Base-by-base conservation (phyloP, 2,888 invertebrate genomes). In the Leucophora obtusa region DNA sequence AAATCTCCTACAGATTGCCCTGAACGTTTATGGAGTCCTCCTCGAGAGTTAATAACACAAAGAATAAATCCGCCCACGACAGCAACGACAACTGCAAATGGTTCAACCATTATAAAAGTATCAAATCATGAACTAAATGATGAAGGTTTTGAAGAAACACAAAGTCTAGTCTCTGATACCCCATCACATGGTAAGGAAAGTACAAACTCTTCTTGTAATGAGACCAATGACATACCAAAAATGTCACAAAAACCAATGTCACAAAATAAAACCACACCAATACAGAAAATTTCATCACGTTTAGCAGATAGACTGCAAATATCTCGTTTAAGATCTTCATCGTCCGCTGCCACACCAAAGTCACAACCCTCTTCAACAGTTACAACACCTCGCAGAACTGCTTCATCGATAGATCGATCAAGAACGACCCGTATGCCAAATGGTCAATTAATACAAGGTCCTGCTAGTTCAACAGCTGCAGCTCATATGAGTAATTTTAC, bases 101-200 rank as follows among this genome's bases (percentile, higher is more conserved):
- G 76, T 35, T 28, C 79, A n/a, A 84, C 84, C 11, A 75, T 86
- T 18, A 84, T 84, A 15, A 89, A 89, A 80, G 82, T 87, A 7
- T 85, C 88, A 0, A 88, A 89, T 76, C 89, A 88, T 72, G 96
- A 96, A 85, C 65, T 82, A 47, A 95, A 96, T 86, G 97, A 97
- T 87, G 96, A 97, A 91, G 96, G 97, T 9, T 97, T 97, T 86
- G 96, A 97, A 88, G 97, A 97, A 91, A 96, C 96, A 0, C 96
- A 96, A 87, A 96, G 96, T 87, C 91, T 96, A 66, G 95, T 96
- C 86, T 96, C 96, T 0, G 96, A 96, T 88, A 96, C 95, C 8
- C 94, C 96, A 3, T 96, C 96, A 58, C 96, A 96, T 85, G 96
- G 96, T 54, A 90, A 90, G 69, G 90, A 91, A 50, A 90, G 90